Conservation (phyloP, 2,113 vertebrate species). For the Otocyon megalotis region DNA sequence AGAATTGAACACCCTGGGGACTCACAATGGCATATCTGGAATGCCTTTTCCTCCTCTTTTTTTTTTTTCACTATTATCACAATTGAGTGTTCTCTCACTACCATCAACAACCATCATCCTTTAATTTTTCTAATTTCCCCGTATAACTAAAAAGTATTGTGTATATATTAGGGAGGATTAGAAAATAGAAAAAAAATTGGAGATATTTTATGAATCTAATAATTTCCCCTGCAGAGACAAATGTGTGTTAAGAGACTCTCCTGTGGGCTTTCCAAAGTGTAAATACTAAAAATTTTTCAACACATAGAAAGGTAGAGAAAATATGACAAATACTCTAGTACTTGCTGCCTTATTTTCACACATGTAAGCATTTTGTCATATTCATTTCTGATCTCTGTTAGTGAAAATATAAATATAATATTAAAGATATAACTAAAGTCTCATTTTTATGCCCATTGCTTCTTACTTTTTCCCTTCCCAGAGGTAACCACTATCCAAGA, state of each 20-base stretch:
- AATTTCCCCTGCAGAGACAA: background rate
- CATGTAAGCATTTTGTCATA: background rate
- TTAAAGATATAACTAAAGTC: background rate
- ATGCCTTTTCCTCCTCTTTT: background rate
- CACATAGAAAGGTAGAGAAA: background rate
- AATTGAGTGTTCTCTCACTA: background rate
- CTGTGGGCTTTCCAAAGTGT: background rate
- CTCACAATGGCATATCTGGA: background rate
- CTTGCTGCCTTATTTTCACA: background rate
- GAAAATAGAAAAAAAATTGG: background rate
- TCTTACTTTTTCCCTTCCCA: background rate
- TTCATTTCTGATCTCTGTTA: background rate
- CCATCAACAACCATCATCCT: background rate
- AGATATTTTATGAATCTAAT: conserved; percentile 11
- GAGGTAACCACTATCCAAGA: background rate
- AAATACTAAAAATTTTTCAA: background rate
- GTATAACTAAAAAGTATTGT: background rate
- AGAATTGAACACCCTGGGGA: background rate
- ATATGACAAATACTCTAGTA: background rate
- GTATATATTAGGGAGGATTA: background rate
- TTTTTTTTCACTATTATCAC: background rate
- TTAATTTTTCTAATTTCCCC: background rate
- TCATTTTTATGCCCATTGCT: background rate
- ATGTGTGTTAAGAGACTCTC: background rate
- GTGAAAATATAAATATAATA: conserved; percentile 8